A percentile compares a stretch with the other conserved stretches of the same genome.
phyloP scores from a whole-genome alignment of 1,140 invertebrate species.

The Diprion similis region DNA sequence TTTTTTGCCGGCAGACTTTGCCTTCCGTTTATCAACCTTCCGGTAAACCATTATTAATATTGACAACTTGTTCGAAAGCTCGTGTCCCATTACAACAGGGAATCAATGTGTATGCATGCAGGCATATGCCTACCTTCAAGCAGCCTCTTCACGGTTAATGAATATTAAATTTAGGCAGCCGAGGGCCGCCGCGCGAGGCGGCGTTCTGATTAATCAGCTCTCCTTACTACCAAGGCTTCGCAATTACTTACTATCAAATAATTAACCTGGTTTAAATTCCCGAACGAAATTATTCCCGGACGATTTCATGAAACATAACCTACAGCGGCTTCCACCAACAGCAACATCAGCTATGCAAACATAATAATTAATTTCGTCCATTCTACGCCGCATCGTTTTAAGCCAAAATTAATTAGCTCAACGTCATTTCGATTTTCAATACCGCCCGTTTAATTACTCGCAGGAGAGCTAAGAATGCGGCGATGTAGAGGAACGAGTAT shows the following conservation, averaged over 20 bases:
- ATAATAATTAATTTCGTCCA: too few species aligned
- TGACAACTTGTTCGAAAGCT: slow-evolving; percentile 5
- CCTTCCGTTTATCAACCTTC: neutral
- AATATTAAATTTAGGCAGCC: slow-evolving; percentile 11
- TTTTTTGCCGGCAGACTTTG: neutral
- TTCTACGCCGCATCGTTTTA: too few species aligned
- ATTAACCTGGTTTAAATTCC: neutral
- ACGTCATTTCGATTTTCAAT: too few species aligned
- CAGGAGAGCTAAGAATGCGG: too few species aligned
- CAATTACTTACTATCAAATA: slow-evolving; percentile 12
- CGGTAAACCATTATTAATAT: neutral
- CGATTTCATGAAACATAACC: too few species aligned
- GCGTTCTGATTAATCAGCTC: slow-evolving; percentile 11
- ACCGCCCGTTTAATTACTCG: too few species aligned
- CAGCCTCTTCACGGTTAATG: slow-evolving; percentile 10
- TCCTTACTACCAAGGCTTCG: slow-evolving; percentile 3
- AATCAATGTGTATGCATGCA: neutral
- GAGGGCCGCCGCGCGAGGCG: neutral
- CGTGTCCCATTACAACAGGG: neutral
- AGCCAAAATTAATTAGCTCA: too few species aligned
- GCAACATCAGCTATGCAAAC: too few species aligned
- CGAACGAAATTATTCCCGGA: neutral
- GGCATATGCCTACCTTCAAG: neutral
- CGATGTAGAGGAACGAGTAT: too few species aligned
- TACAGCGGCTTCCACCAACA: too few species aligned